Percentiles rank a stretch among this genome's conserved stretches.
Conservation (phyloP, 2,888 invertebrate species). For the Lymantria dispar region DNA sequence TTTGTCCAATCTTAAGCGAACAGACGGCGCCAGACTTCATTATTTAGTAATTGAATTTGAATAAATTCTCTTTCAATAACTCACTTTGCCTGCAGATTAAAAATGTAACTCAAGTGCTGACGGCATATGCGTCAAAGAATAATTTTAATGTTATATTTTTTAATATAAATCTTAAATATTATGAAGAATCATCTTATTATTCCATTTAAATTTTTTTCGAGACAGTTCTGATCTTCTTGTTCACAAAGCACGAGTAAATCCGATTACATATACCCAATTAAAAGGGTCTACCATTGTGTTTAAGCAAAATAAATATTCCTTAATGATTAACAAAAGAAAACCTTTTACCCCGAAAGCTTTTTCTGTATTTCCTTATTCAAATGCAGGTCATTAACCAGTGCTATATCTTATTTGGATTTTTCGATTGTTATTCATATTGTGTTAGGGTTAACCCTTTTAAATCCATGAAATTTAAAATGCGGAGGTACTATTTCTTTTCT, state of each 20-base stretch:
- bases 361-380: neutral
- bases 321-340: neutral
- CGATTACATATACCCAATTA: neutral
- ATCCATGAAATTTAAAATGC: neutral
- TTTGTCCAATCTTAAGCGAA: neutral
- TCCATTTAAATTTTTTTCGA: too few species aligned
- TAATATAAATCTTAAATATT: too few species aligned
- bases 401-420: neutral
- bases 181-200: too few species aligned
- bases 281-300: neutral
- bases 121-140: too few species aligned
- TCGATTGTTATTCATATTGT: neutral
- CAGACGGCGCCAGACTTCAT: neutral
- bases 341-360: neutral
- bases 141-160: too few species aligned
- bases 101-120: too few species aligned
- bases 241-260: too few species aligned
- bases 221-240: too few species aligned
- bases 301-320: neutral
- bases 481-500: neutral
- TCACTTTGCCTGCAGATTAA: neutral
- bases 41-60: neutral
- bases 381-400: neutral
- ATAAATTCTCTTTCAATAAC: neutral
- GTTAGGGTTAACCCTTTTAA: neutral